A percentile compares a stretch with the other conserved stretches of the same genome.
These are phyloP conservation scores for Hermaeophaga mercurialis DNA, from an alignment of 2,888 invertebrate species.

Conservation along the genomic window DNA sequence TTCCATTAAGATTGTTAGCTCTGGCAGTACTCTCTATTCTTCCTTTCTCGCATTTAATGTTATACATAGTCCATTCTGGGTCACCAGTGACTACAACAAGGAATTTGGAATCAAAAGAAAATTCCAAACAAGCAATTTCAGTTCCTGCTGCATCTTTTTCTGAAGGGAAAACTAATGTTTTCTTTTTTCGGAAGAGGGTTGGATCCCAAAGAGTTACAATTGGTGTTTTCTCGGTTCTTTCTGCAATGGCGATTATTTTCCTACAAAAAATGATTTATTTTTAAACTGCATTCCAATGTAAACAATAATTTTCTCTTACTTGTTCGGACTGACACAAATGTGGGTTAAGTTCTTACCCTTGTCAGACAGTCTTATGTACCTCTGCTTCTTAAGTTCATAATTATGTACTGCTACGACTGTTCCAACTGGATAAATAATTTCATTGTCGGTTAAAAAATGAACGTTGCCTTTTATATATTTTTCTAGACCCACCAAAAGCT, in stretches of 20 bases:
- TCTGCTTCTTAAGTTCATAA: slow-evolving; percentile 72
- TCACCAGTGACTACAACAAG: slow-evolving; percentile 80
- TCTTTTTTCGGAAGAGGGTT: slow-evolving; percentile 70
- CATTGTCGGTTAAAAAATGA: slow-evolving; percentile 73
- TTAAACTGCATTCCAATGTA: too few relatives aligned
- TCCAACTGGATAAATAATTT: slow-evolving; percentile 81
- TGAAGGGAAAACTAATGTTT: slow-evolving; percentile 62
- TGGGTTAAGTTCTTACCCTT: slow-evolving; percentile 69
- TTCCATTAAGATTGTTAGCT: slow-evolving; percentile 72
- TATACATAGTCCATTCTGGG: slow-evolving; percentile 81
- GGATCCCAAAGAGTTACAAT: slow-evolving; percentile 75
- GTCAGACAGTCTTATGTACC: slow-evolving; percentile 71
- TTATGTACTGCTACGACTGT: slow-evolving; percentile 78
- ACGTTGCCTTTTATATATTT: slow-evolving; percentile 72
- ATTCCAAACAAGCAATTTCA: slow-evolving; percentile 69
- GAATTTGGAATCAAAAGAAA: slow-evolving; percentile 82
- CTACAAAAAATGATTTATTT: slow-evolving; percentile 58
- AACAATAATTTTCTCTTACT: slow-evolving; percentile 64
- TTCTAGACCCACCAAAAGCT: slow-evolving; percentile 68
- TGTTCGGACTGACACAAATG: slow-evolving; percentile 69
- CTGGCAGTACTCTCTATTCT: slow-evolving; percentile 77
- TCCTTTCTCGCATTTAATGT: slow-evolving; percentile 82
- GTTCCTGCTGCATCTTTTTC: slow-evolving; percentile 45
- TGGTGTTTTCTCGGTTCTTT: slow-evolving; percentile 59
- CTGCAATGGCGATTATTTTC: slow-evolving; percentile 67